Conservation (phyloP, 2,113 vertebrate genomes). For the Upupa epops region DNA sequence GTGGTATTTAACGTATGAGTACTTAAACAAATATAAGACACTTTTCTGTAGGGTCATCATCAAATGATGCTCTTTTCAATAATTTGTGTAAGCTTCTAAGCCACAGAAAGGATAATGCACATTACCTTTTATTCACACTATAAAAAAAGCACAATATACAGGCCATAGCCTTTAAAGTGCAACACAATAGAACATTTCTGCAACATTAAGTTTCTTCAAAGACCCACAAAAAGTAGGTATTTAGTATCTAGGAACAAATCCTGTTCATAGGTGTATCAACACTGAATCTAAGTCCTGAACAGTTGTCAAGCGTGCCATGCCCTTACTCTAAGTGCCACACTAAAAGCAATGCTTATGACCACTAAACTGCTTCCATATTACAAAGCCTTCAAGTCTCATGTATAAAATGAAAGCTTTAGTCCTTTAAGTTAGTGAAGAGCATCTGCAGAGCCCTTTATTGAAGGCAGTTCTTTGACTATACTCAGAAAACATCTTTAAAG, state of each 20-base stretch:
- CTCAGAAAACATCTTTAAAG: not conserved
- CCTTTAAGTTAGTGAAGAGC: conserved; percentile 29
- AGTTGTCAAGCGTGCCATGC: conserved; percentile 17
- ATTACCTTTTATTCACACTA: conserved; percentile 66
- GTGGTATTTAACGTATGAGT: not conserved
- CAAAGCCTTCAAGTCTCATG: not conserved
- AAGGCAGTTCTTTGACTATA: not conserved
- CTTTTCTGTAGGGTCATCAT: conserved; percentile 12
- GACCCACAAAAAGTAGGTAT: conserved; percentile 49
- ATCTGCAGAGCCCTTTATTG: not conserved
- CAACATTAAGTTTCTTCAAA: conserved; percentile 55
- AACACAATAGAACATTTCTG: conserved; percentile 72
- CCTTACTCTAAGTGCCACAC: conserved; percentile 12
- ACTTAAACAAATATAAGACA: conserved; percentile 48
- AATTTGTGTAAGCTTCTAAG: conserved; percentile 55
- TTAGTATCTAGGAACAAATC: conserved; percentile 33
- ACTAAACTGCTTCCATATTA: conserved; percentile 15
- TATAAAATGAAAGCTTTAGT: not conserved
- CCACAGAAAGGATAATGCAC: conserved; percentile 58
- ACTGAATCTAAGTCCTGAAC: conserved; percentile 13
- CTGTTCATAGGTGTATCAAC: not conserved
- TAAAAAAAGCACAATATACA: conserved; percentile 75
- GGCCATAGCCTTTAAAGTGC: conserved; percentile 76
- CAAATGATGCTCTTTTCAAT: conserved; percentile 40
- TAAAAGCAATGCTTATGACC: conserved; percentile 5